Evolutionary conservation across 2,113 vertebrate species (phyloP).

Genomic region (Sylvia atricapilla): DNA sequence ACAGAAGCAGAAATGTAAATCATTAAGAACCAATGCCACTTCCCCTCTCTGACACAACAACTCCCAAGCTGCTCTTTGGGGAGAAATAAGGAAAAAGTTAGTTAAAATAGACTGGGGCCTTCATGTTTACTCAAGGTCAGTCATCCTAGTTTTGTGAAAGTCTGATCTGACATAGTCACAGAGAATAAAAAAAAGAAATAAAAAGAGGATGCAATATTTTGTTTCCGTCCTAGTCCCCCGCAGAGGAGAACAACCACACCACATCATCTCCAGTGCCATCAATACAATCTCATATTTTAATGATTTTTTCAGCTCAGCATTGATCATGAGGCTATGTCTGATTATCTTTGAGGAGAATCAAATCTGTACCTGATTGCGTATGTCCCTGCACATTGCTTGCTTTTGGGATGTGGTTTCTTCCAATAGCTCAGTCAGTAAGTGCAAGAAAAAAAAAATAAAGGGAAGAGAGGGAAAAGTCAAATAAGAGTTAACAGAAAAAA

Average conservation of each 20-base stretch:
- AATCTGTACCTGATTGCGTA: neutral
- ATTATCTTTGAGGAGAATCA: neutral
- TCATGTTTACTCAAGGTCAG: neutral
- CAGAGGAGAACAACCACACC: neutral
- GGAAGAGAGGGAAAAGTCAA: neutral
- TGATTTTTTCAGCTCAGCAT: neutral
- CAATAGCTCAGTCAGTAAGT: neutral
- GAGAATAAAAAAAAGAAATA: neutral
- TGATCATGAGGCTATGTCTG: neutral
- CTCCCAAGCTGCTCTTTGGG: neutral
- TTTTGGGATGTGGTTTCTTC: neutral
- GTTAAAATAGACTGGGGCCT: neutral
- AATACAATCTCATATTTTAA: neutral
- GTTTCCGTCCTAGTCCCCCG: neutral
- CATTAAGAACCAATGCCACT: rapidly evolving
- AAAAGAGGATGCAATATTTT: neutral
- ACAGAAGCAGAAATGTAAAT: neutral
- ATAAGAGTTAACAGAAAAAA: neutral
- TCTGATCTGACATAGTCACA: neutral
- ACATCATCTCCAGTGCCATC: neutral
- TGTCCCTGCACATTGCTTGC: neutral
- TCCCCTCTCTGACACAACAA: neutral
- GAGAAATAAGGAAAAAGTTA: neutral
- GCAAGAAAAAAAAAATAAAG: neutral
- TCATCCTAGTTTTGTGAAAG: neutral